Conservation (phyloP, 2,113 vertebrate species). For the Eulemur rufifrons region DNA sequence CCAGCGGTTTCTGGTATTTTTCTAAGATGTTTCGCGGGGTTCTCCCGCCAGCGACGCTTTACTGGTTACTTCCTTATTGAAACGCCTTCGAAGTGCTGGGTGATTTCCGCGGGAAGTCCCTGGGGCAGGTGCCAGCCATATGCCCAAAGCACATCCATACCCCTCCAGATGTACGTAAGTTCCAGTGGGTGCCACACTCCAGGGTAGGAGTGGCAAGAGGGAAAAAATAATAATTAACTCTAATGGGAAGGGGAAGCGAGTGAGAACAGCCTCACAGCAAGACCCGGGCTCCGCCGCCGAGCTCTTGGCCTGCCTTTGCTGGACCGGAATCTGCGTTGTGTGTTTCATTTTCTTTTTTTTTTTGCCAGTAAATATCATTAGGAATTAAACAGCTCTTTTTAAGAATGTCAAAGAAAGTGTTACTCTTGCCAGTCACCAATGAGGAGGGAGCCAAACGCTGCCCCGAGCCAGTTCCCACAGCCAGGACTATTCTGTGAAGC, state of each 20-base stretch:
- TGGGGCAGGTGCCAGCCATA: neutral
- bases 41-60: conserved; percentile 43
- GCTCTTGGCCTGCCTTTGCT: conserved; percentile 9
- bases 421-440: conserved; percentile 64
- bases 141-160: neutral
- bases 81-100: neutral
- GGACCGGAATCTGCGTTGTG: conserved; percentile 12
- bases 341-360: conserved; percentile 60
- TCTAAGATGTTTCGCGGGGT: conserved; percentile 5
- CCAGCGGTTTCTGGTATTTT: conserved; percentile 30
- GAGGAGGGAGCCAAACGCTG: conserved; percentile 63
- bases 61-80: conserved; percentile 18
- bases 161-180: conserved; percentile 1
- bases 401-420: conserved; percentile 72
- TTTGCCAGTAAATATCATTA: conserved; percentile 74
- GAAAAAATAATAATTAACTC: neutral
- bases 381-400: conserved; percentile 66
- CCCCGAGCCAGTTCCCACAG: conserved; percentile 73
- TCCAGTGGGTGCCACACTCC: conserved; percentile 58
- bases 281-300: neutral
- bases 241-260: neutral
- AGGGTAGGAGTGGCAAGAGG: neutral
- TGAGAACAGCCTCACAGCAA: neutral
- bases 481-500: conserved; percentile 67
- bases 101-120: conserved; percentile 77